Base-by-base conservation (phyloP, 2,797 vertebrate genomes). In the Ibycter americanus region DNA sequence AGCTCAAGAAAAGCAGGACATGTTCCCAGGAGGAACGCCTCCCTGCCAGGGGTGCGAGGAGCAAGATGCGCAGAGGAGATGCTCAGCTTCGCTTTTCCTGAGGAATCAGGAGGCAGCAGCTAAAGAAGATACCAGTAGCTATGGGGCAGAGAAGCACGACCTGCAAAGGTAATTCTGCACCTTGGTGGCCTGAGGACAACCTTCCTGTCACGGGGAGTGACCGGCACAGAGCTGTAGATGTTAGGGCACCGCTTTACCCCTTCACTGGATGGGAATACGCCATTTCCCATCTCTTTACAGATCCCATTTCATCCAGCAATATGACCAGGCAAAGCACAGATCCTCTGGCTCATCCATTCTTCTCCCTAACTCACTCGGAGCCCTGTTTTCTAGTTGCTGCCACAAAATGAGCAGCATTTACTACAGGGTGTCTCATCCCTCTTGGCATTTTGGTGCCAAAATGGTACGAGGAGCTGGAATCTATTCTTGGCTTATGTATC, bases 351-450 rank as follows among this genome's bases (percentile, higher is more conserved):
- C 58, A 55, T 55, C 76, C 5, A 1, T 76, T 76, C 76, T 67
- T 38, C 49, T 55, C 70, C 55, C 66, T 31, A 20, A 38, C 31
- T 34, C 63, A 17, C 21, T 34, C 17, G 29, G 44, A 83, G 63
- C 46, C 18, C 1, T 74, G 32, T 91, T 93, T 93, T 91, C 88
- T 85, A 77, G 54, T 0, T 66, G 71, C 81, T 47, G 55, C 81
- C 46, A 93, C 74, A 92, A 92, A 90, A 87, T 54, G 87, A 96
- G 8, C 63, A 92, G 59, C 14, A 32, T 93, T 96, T 94, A 87
- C 94, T 96, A 89, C 71, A 83, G 55, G 32, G 29, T 54, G 55
- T 54, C 90, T 94, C 90, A 92, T 78, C 38, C 56, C 78, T 89
- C 66, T 67, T 83, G 83, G 83, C 71, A 74, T 89, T 94, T 94